A percentile compares a stretch with the other conserved stretches of the same genome.
These are phyloP conservation scores for Hemibagrus guttatus DNA, from an alignment of 2,797 vertebrate genomes.

Conservation along the genomic window DNA sequence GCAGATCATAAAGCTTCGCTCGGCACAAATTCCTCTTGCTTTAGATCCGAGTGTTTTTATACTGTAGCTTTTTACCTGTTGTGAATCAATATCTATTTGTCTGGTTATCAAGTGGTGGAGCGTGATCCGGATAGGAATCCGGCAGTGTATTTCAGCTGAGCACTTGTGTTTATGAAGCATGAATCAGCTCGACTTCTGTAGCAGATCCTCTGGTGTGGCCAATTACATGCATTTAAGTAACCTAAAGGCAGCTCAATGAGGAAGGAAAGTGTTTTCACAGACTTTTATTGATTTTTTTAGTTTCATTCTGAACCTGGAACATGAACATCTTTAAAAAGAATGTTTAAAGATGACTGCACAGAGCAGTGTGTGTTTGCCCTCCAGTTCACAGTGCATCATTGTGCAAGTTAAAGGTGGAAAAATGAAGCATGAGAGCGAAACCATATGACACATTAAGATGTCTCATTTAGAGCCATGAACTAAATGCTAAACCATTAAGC, in stretches of 20 bases:
- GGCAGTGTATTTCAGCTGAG: background rate
- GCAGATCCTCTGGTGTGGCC: background rate
- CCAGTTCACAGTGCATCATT: background rate
- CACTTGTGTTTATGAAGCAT: background rate
- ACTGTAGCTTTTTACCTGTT: too few relatives aligned
- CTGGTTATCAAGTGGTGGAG: background rate
- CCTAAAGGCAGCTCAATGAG: background rate
- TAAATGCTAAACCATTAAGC: background rate
- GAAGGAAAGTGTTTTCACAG: background rate
- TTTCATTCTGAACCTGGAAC: background rate
- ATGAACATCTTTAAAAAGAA: too few relatives aligned
- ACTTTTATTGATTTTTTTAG: background rate
- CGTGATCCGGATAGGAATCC: background rate
- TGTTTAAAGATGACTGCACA: background rate
- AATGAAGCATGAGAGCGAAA: background rate
- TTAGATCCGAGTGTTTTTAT: background rate
- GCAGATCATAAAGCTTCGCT: background rate
- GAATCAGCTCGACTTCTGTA: background rate
- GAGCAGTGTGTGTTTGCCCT: background rate
- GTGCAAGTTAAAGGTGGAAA: background rate
- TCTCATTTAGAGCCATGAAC: background rate
- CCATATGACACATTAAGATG: background rate
- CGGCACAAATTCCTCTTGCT: background rate
- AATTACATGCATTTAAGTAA: background rate
- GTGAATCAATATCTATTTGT: background rate